These are phyloP conservation scores for Phrynocephalus guinanensis DNA, from an alignment of 2,797 vertebrate species.

Conservation along the genomic window DNA sequence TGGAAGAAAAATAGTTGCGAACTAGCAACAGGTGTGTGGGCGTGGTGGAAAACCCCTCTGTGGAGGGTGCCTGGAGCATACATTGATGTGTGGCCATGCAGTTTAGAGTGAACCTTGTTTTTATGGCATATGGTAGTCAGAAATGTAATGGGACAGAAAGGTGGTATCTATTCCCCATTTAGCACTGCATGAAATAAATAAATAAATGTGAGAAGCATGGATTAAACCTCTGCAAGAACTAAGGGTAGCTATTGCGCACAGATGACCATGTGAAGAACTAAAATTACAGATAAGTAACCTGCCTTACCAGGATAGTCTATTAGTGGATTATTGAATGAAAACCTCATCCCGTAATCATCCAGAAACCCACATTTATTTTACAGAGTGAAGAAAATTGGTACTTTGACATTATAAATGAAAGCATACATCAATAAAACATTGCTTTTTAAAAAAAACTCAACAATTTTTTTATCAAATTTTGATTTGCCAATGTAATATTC, in stretches of 20 bases:
- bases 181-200: too few relatives aligned
- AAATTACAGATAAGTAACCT: not conserved
- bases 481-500: slow-evolving; percentile 47
- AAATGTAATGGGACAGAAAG: not conserved
- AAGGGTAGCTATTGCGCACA: not conserved
- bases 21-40: too few relatives aligned
- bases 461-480: slow-evolving; percentile 40
- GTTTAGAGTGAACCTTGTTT: too few relatives aligned
- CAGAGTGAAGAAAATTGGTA: slow-evolving; percentile 24
- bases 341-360: not conserved
- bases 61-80: too few relatives aligned
- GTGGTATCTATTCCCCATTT: not conserved
- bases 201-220: too few relatives aligned
- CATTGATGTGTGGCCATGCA: too few relatives aligned
- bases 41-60: too few relatives aligned
- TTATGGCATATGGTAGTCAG: not conserved
- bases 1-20: too few relatives aligned
- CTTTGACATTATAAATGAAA: slow-evolving; percentile 49
- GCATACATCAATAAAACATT: not conserved
- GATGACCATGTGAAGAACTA: not conserved
- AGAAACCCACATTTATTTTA: not conserved
- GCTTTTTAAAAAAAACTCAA: slow-evolving; percentile 29
- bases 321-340: not conserved
- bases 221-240: not conserved
- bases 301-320: slow-evolving; percentile 38